Base-by-base conservation (phyloP, 92 coral and sea anemone species). In the Bergia sp. region DNA sequence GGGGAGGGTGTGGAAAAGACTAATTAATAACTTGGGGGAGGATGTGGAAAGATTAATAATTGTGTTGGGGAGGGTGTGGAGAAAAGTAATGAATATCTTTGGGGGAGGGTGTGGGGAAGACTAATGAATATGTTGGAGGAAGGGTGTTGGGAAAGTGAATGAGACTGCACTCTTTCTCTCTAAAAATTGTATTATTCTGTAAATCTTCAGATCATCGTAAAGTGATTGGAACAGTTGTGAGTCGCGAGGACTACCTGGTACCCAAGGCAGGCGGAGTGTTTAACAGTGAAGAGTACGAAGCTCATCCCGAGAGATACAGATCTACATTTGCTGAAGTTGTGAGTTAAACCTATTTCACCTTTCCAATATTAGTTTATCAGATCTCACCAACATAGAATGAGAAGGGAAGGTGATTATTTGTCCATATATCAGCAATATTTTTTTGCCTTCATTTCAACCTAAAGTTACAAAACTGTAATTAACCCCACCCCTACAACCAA, bases 261-360 rank as follows among this genome's bases (percentile, higher is more conserved):
- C 98, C 99, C 11, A 94, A 95, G 88, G 96, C 95, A 81, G 99
- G 99, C 3, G 99, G 99, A 43, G 75, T 88, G 69, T 97, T 97
- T 89, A 89, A 95, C 91, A 96, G 98, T 0, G 98, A 93, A 69
- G 99, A 97, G 84, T 97, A 97, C 37, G 99, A 95, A 45, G 96
- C 97, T 0, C 94, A 97, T 41, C 99, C 99, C 1, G 99, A 97
- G 77, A 92, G 92, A 95, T 97, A 97, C 93, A 93, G 99, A 73
- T 97, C 99, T 7, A 92, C 91, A 41, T 97, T 97, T 95, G 99
- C 99, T 61, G 99, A 97, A 91, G 88, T 90, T 79, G 98, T 95
- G 57, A 86, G 92, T 82, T 61, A 23, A 16, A 18, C 23, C 69
- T 2, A 16, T 61, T 61, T 61, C 7, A 61, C 18, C 69, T 61